Conservation (phyloP, 2,113 vertebrate genomes). For the Clarias gariepinus region DNA sequence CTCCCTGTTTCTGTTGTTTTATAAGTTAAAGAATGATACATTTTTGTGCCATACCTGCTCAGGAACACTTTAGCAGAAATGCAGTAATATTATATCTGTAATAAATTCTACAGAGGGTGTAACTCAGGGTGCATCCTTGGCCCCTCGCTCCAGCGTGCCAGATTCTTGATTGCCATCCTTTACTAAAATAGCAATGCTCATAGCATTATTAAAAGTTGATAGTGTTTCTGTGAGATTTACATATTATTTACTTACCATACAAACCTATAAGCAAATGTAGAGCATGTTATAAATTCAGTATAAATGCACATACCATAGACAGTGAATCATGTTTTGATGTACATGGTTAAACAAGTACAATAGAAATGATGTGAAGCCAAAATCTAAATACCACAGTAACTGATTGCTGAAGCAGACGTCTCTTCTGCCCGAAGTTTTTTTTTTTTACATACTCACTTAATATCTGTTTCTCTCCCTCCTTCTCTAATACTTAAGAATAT, state of each 20-base stretch:
- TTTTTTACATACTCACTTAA: not conserved
- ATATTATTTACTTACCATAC: constrained; percentile 11
- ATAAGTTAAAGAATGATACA: constrained; percentile 62
- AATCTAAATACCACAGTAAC: constrained; percentile 39
- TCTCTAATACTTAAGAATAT: constrained; percentile 12
- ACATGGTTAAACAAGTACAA: constrained; percentile 37
- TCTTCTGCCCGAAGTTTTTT: constrained; percentile 26
- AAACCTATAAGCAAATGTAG: not conserved
- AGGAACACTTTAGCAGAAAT: constrained; percentile 70
- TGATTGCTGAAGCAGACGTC: constrained; percentile 44
- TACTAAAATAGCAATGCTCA: not conserved
- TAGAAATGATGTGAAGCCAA: constrained; percentile 36
- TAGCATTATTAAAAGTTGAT: not conserved
- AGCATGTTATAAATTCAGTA: not conserved
- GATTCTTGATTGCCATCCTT: constrained; percentile 4
- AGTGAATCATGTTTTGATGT: constrained; percentile 37
- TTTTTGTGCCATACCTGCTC: constrained; percentile 66
- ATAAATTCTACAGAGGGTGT: constrained; percentile 64
- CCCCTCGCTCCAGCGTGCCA: not conserved
- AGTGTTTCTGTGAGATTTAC: not conserved
- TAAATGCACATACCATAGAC: constrained; percentile 2
- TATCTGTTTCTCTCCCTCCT: not conserved
- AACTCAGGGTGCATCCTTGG: constrained; percentile 12
- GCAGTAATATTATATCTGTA: constrained; percentile 64
- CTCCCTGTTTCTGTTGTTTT: constrained; percentile 62